Evolutionary conservation across 2,888 invertebrate species (phyloP).

Genomic region (Bugulina stolonifera): DNA sequence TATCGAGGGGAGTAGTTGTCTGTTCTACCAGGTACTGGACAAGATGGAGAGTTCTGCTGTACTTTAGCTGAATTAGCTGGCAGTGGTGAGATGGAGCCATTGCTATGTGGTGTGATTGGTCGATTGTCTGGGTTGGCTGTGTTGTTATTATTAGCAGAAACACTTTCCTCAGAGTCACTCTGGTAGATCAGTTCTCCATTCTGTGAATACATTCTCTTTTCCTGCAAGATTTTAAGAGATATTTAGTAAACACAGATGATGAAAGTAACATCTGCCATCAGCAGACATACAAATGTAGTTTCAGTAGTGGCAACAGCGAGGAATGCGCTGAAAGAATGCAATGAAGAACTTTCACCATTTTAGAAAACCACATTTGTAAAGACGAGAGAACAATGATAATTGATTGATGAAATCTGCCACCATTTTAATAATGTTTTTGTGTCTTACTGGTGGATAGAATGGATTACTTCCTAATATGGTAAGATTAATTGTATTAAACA

Average conservation of each 20-base stretch:
- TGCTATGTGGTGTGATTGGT: conserved; percentile 1
- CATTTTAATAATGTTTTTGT: conserved; percentile 17
- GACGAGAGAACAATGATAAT: neutral
- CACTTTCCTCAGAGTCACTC: conserved; percentile 15
- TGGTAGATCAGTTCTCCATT: conserved; percentile 41
- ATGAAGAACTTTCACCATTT: neutral
- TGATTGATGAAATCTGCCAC: conserved; percentile 14
- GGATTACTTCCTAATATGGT: conserved; percentile 13
- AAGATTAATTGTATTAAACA: conserved; percentile 24
- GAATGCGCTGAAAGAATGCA: neutral
- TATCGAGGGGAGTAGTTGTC: conserved; percentile 8
- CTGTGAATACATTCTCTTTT: conserved; percentile 42
- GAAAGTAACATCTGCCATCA: too few species aligned
- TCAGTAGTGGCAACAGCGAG: too few species aligned
- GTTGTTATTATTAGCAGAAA: neutral
- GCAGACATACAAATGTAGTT: too few species aligned
- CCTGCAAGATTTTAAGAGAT: conserved; percentile 28
- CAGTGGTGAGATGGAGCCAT: neutral
- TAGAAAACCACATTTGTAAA: neutral
- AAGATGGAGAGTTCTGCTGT: neutral
- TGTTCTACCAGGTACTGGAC: neutral
- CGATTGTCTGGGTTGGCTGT: neutral
- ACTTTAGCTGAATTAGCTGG: neutral
- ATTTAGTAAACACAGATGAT: neutral
- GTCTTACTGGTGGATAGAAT: neutral